Base-by-base conservation (phyloP, 2,888 invertebrate species). In the Asteroscopus sphinx region DNA sequence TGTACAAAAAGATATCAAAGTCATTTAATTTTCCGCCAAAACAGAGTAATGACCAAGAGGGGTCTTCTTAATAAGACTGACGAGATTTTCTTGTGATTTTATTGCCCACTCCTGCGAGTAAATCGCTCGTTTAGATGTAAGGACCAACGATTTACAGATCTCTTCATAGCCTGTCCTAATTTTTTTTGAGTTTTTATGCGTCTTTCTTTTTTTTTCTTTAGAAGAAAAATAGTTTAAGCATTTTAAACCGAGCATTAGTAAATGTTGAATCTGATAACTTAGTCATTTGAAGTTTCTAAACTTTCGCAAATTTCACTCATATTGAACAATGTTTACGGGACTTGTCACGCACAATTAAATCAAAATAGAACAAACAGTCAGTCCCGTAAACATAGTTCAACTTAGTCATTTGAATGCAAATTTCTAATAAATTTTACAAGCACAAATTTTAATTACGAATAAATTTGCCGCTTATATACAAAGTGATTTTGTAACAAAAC, bases 1-100 rank as follows among this genome's bases (percentile, higher is more conserved):
- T 73, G 67, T 71, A 75, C 77, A 75, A 79, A 79, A 78, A 76
- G 74, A 81, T 77, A 80, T 70, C 66, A 76, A 70, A 82, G 61
- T 78, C 82, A 73, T 87, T 87, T 88, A 88, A 89, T 87, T 87
- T 88, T 84, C 82, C 83, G 81, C 83, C 85, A 82, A 88, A 88
- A 86, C 84, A 84, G 81, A 81, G 80, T 86, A 87, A 87, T 85
- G 83, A 83, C 83, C 74, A 66, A 76, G 76, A 76, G 76, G 74
- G 77, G 62, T 73, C 79, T 75, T 69, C 77, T 85, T 87, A 87
- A 88, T 86, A 87, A 87, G 85, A 82, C 82, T 85, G 83, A 81
- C 83, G 85, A 83, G 86, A 84, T 82, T 82, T 81, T 75, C 83
- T 80, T 77, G 72, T 77, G 85, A 86, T 88, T 89, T 88, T 87